Percentiles rank a stretch among this genome's conserved stretches.
Evolutionary conservation across 2,888 invertebrate species (phyloP).

Genomic region (Lepidonotus clava): DNA sequence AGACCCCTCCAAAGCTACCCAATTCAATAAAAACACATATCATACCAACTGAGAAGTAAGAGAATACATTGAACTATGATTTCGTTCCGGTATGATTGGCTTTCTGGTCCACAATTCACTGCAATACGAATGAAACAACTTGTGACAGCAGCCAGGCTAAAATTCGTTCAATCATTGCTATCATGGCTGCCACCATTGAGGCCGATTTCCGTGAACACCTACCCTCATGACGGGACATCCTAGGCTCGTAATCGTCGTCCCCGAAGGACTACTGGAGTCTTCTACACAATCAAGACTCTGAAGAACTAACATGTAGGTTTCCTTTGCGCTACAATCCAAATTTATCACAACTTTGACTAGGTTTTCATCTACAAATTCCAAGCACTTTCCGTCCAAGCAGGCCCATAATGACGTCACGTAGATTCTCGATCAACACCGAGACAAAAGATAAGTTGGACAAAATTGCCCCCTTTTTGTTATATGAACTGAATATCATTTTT

Average conservation of each 20-base stretch:
- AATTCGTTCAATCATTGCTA: constrained; percentile 53
- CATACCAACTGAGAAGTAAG: not conserved
- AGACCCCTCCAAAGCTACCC: not conserved
- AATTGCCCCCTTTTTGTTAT: not conserved
- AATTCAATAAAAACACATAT: not conserved
- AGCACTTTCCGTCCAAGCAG: constrained; percentile 62
- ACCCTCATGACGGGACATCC: constrained; percentile 95
- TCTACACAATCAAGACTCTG: constrained; percentile 11
- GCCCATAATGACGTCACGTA: constrained; percentile 77
- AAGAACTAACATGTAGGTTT: constrained; percentile 56
- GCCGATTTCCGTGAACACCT: constrained; percentile 65
- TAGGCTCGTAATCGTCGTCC: constrained; percentile 60
- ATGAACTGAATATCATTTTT: not conserved
- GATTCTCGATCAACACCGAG: constrained; percentile 44
- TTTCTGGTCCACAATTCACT: no score
- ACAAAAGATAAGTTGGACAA: not conserved
- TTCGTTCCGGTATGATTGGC: no score
- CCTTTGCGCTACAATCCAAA: constrained; percentile 19
- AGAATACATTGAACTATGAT: not conserved
- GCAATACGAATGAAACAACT: not conserved
- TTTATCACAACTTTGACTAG: constrained; percentile 37
- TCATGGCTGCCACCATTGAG: constrained; percentile 57
- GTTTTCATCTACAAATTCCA: constrained; percentile 56
- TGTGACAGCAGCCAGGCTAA: constrained; percentile 27
- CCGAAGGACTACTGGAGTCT: not conserved